phyloP scores from a whole-genome alignment of 2,113 vertebrate genomes.

The Silurus glanis region DNA sequence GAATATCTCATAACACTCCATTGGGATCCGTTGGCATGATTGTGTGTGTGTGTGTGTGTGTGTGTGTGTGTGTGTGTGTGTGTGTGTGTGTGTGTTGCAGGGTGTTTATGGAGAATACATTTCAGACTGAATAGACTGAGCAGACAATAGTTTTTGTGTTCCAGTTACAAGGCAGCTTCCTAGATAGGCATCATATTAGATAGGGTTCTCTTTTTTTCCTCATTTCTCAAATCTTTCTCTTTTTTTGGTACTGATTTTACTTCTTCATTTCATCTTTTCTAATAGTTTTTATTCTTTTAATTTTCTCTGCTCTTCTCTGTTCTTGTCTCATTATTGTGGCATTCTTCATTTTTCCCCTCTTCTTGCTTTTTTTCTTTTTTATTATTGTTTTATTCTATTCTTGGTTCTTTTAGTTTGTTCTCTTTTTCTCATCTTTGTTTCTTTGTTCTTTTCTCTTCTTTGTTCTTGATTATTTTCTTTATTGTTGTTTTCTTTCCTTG shows the following conservation, averaged over 20 bases:
- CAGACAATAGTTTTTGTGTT: background rate
- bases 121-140: background rate
- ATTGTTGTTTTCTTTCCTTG: background rate
- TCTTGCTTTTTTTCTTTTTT: background rate
- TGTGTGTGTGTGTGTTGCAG: background rate
- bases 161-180: background rate
- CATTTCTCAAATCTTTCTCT: background rate
- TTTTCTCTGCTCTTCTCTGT: background rate
- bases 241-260: background rate
- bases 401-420: background rate
- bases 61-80: background rate
- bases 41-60: background rate
- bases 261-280: background rate
- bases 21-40: conserved; percentile 68
- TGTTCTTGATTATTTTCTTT: too few species aligned
- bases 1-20: conserved; percentile 69
- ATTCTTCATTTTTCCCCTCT: too few species aligned
- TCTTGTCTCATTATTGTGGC: background rate
- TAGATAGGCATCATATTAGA: background rate
- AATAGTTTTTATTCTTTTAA: background rate
- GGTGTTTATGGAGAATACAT: background rate
- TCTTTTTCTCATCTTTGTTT: background rate
- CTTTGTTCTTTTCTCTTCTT: background rate
- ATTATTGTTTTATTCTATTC: background rate
- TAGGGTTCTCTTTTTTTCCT: background rate